phyloP scores from a whole-genome alignment of 2,888 invertebrate species.

The Digitonthophagus gazella region DNA sequence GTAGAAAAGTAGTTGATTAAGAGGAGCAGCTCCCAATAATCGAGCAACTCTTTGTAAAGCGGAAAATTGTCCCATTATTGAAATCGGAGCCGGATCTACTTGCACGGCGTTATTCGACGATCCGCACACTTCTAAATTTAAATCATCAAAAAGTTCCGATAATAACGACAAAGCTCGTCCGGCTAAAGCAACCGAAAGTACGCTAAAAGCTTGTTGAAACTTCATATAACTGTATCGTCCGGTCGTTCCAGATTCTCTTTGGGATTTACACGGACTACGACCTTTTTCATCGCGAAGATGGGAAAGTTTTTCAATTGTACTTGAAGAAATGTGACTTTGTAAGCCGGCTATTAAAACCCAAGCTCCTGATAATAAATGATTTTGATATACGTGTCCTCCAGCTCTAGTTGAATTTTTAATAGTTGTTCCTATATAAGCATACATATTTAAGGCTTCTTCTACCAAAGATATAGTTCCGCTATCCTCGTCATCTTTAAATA shows the following conservation, averaged over 20 bases:
- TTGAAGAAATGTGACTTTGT: slow-evolving; percentile 74
- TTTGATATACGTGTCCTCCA: slow-evolving; percentile 85
- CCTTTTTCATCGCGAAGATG: slow-evolving; percentile 56
- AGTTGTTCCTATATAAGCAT: slow-evolving; percentile 74
- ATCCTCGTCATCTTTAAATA: slow-evolving; percentile 70
- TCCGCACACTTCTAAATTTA: slow-evolving; percentile 68
- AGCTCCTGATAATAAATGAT: slow-evolving; percentile 82
- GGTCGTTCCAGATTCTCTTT: slow-evolving; percentile 47
- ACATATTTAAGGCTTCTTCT: slow-evolving; percentile 84
- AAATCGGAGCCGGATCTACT: slow-evolving; percentile 61
- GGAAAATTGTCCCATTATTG: slow-evolving; percentile 63
- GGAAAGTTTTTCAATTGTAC: slow-evolving; percentile 53
- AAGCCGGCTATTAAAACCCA: slow-evolving; percentile 87
- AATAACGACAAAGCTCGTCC: slow-evolving; percentile 78
- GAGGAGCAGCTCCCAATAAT: slow-evolving; percentile 67
- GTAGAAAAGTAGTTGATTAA: slow-evolving; percentile 83
- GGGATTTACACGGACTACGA: slow-evolving; percentile 59
- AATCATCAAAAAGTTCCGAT: slow-evolving; percentile 72
- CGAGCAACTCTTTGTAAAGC: slow-evolving; percentile 70
- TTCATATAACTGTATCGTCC: slow-evolving; percentile 67
- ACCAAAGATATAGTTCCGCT: slow-evolving; percentile 78
- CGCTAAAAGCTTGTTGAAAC: slow-evolving; percentile 85
- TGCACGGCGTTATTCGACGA: slow-evolving; percentile 42
- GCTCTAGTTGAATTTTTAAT: slow-evolving; percentile 84
- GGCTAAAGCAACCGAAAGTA: slow-evolving; percentile 85